Base-by-base conservation (phyloP, 2,888 invertebrate genomes). In the Anthophora plumipes region DNA sequence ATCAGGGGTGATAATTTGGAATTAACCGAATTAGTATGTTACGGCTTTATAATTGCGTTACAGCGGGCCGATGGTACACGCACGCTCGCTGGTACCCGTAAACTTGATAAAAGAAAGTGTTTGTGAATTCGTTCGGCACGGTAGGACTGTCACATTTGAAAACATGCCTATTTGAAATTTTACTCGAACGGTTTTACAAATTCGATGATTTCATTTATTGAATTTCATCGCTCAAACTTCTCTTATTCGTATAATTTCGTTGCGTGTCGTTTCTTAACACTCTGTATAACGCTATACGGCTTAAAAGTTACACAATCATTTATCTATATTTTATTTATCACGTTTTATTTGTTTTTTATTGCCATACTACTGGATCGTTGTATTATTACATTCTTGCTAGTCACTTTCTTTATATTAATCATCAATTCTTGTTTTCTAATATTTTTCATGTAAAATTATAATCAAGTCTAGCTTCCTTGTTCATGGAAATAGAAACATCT, bases 1-100 rank as follows among this genome's bases (percentile, higher is more conserved):
- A 86, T 86, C 87, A 87, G 80, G 80, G 85, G 87, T 76, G 85
- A 80, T 87, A 87, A 80, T 85, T 85, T 80, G 85, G 85, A 85
- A 86, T 85, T 85, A 87, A 82, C 82, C 75, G 82, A 85, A 87
- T 86, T 87, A 86, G 77, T 77, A 66, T 82, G 77, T 77, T 82
- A 82, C 77, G 60, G 82, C 77, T 83, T 83, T 82, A 82, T 77
- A 83, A 83, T 83, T 82, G 73, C 73, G 77, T 82, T 77, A 83
- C 83, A 73, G n/a, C 54, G 63, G 61, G 43, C 43, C 41, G 60
- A n/a, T n/a, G n/a, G 52, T 31, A 57, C 25, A 50, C 57, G 64
- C 48, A 12, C 37, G 57, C 43, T n/a, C n/a, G n/a, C n/a, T n/a
- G n/a, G 50, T 69, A 39, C 41, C 61, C 63, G 64, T 68, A 79